Base-by-base conservation (phyloP, 2,797 vertebrate genomes). In the Malacoctenus gilli region DNA sequence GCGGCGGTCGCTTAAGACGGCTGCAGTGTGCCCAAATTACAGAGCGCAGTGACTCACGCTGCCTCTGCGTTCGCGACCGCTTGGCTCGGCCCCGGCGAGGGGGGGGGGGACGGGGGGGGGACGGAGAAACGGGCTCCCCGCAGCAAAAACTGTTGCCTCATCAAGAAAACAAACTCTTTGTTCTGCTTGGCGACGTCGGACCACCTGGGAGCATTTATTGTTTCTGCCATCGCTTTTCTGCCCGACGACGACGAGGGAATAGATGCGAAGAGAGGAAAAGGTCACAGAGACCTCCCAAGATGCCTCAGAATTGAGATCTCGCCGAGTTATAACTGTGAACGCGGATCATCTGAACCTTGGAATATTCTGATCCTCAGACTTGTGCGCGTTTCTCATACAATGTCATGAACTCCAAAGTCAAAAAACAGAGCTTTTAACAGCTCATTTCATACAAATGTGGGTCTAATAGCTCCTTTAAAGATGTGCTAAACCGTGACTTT, bases 21-120 rank as follows among this genome's bases (percentile, higher is more conserved):
- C 84, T 85, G 85, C 77, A 76, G 61, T 61, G 75, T 63, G 75
- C 79, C 46, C 21, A 83, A 88, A 91, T 90, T 89, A 91, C 80
- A 90, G 87, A 86, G 86, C 68, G 64, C 76, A 64, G 66, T 87
- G 85, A 87, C 66, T 90, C 77, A 62, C 72, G 42, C 73, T 59
- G 68, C 51, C 68, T 85, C 68, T 76, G 65, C 79, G 80, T 80
- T 82, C 77, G 54, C 75, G 68, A 81, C 72, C 71, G 53, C 70
- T 82, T 56, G 81, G 77, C 81, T 72, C 34, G 28, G 38, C 35
- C 67, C 2, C 1, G n/a, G n/a, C n/a, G n/a, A n/a, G n/a, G n/a
- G n/a, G n/a, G n/a, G n/a, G n/a, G n/a, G 3, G 52, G 36, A 68
- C 35, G 43, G 64, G 65, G 75, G 48, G 30, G 67, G 52, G 30